Percentiles rank a stretch among this genome's conserved stretches.
These are phyloP conservation scores for Dendroctonus ponderosae DNA, from an alignment of 1,140 invertebrate species.

Conservation along the genomic window DNA sequence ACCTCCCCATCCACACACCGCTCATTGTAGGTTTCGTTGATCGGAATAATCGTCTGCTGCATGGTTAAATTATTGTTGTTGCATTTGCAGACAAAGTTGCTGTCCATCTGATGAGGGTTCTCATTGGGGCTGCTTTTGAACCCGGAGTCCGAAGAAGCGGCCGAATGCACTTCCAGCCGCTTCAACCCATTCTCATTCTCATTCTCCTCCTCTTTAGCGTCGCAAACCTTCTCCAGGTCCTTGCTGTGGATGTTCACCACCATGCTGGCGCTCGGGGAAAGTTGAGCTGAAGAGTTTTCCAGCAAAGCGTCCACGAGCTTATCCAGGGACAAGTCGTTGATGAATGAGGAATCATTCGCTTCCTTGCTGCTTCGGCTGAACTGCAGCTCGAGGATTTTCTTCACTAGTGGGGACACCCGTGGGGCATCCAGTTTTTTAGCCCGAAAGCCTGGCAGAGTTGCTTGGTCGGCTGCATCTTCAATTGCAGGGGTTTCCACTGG, in stretches of 20 bases:
- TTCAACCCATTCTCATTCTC: conserved; percentile 37
- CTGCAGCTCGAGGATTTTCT: conserved; percentile 44
- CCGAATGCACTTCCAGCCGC: conserved; percentile 20
- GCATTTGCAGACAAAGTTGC: conserved; percentile 43
- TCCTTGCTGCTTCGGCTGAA: conserved; percentile 38
- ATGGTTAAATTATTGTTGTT: conserved; percentile 34
- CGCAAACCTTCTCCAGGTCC: conserved; percentile 39
- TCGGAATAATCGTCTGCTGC: conserved; percentile 46
- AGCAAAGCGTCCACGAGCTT: conserved; percentile 48
- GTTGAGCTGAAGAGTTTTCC: conserved; percentile 31
- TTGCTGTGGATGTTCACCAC: conserved; percentile 25
- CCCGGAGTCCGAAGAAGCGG: conserved; percentile 44
- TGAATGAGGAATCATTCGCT: conserved; percentile 43
- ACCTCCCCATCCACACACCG: conserved; percentile 42
- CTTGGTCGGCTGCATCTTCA: conserved; percentile 52
- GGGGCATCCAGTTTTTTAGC: conserved; percentile 1
- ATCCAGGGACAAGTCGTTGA: conserved; percentile 49
- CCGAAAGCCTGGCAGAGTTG: conserved; percentile 27
- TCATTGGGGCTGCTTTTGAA: conserved; percentile 43
- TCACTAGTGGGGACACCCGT: conserved; percentile 48
- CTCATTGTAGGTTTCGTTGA: conserved; percentile 48
- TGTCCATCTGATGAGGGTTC: conserved; percentile 40
- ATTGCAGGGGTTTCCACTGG: conserved; percentile 44
- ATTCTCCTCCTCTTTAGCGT: conserved; percentile 42
- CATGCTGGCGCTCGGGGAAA: conserved; percentile 30